phyloP scores from a whole-genome alignment of 2,888 invertebrate genomes.

The Hipparchia sbordonii region DNA sequence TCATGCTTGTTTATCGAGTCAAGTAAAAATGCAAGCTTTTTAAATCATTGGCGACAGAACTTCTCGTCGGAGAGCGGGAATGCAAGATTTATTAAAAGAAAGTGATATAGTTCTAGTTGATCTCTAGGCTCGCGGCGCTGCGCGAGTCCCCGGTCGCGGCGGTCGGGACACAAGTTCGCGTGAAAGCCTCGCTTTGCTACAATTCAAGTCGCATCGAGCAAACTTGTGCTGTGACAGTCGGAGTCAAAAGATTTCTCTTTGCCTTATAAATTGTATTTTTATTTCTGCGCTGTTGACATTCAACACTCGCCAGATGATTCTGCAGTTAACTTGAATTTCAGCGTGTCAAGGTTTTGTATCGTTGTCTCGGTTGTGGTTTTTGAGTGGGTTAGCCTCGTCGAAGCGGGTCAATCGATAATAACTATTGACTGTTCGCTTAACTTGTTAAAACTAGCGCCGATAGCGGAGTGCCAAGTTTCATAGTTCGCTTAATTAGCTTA shows the following conservation, averaged over 20 bases:
- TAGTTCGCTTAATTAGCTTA: too few species aligned
- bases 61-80: not conserved
- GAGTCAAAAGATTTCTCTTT: conserved; percentile 2
- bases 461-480: too few species aligned
- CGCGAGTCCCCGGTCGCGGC: too few species aligned
- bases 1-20: too few species aligned
- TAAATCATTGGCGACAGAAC: too few species aligned
- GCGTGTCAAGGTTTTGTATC: conserved; percentile 5
- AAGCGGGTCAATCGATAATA: not conserved
- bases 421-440: not conserved
- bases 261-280: conserved; percentile 11
- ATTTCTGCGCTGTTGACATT: conserved; percentile 2
- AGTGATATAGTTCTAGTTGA: not conserved
- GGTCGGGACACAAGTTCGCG: not conserved
- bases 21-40: too few species aligned
- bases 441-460: too few species aligned
- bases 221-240: not conserved
- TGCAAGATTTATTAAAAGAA: too few species aligned
- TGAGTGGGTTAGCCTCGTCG: not conserved
- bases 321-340: not conserved
- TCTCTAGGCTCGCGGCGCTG: not conserved
- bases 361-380: not conserved
- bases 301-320: not conserved
- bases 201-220: not conserved
- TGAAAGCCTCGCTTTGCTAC: not conserved